A percentile compares a stretch with the other conserved stretches of the same genome.
Conservation (phyloP, 2,888 invertebrate genomes). For the Aromia moschata region DNA sequence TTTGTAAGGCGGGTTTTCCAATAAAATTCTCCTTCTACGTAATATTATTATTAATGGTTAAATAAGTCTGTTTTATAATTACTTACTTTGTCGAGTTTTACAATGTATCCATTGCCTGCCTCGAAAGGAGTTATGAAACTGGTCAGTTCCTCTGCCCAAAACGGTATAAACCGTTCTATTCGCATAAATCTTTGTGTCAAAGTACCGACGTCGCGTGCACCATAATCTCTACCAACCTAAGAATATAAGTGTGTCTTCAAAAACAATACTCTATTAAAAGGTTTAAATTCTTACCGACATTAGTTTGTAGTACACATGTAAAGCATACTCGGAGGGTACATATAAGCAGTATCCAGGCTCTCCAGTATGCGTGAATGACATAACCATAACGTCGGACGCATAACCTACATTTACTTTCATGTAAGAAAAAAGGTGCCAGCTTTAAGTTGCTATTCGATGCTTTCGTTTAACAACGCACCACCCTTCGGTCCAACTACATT, state of each 20-base stretch:
- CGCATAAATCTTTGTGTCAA: constrained; percentile 73
- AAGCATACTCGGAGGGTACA: constrained; percentile 77
- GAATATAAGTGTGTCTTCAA: constrained; percentile 23
- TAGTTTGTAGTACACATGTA: constrained; percentile 76
- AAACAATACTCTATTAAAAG: not conserved
- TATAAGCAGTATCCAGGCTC: constrained; percentile 77
- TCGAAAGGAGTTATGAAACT: constrained; percentile 71
- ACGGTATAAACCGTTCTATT: constrained; percentile 76
- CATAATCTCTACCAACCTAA: constrained; percentile 72
- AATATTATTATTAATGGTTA: constrained; percentile 8
- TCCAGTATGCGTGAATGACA: constrained; percentile 77
- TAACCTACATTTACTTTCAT: constrained; percentile 75
- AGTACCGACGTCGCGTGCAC: constrained; percentile 73
- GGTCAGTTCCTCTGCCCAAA: constrained; percentile 76
- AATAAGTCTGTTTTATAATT: not conserved
- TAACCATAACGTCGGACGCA: constrained; percentile 75
- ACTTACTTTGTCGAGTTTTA: constrained; percentile 65
- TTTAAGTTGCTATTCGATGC: constrained; percentile 71
- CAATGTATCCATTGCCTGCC: constrained; percentile 70
- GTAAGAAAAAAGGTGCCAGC: constrained; percentile 71
- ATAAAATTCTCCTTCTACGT: constrained; percentile 70
- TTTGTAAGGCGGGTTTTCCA: constrained; percentile 71
- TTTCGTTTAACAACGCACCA: constrained; percentile 69
- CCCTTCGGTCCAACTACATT: constrained; percentile 78
- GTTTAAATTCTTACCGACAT: constrained; percentile 64